Evolutionary conservation across 53 echinoderm and acorn worm species (phyloP), one percentile per base, ranked within the genome.

Genomic region (Hippasteria phrygiana): DNA sequence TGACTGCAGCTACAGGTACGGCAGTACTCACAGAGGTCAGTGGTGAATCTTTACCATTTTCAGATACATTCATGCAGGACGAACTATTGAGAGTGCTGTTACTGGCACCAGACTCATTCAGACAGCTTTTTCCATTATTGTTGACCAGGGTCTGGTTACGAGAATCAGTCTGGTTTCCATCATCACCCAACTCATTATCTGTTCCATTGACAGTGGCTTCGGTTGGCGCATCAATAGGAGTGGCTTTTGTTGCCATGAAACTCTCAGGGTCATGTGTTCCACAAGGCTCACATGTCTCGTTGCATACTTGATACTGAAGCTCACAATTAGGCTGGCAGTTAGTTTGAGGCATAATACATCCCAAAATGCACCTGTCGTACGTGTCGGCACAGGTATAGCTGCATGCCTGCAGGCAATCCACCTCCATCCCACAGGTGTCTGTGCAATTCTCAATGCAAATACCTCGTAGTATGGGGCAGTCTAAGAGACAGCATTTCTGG

Each of bases 401-500:
- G 55, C 90, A 90, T 13, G 46, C 74, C 45, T 83, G 73, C 2
- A 90, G 42, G 35, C 90, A 90, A 31, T 62, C 16, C 12, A 8
- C 34, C 46, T 90, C 90, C 28, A 24, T 31, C 0, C 47, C 31
- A 43, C 90, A 90, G 14, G 45, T 14, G 45, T 90, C 72, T 22
- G 90, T 69, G 37, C 90, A 90, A 34, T 90, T 90, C 62, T 73
- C 63, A 56, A 82, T 8, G 55, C 90, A 90, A 47, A 36, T 16
- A n/a, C 12, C 35, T 35, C 63, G 56, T 14, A 32, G 34, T 56
- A 32, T 6, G 43, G 18, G 34, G 83, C 84, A 84, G 63, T 43
- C 33, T 35, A 42, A 5, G 20, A 90, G 74, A 74, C 90, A 90
- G 63, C 90, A 90, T 4, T 59, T 40, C 55, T 55, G 35, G n/a